Evolutionary conservation across 2,797 vertebrate genomes (phyloP).

Genomic region (Eulemur albifrons): DNA sequence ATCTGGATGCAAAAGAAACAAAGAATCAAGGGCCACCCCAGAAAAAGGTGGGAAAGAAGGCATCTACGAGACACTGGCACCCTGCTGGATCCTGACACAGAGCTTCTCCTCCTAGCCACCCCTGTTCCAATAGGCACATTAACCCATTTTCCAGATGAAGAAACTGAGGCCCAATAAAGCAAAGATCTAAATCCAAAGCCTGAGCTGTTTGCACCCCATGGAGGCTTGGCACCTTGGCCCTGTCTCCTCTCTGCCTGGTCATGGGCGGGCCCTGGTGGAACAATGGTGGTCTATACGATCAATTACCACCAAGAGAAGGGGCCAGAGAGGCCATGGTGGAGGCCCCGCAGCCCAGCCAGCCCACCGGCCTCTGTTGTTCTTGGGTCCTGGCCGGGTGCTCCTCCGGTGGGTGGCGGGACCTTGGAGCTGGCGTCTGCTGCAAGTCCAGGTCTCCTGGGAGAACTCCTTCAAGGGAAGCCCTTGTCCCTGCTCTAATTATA

Average conservation of each 20-base stretch:
- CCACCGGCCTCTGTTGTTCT: slow-evolving; percentile 65
- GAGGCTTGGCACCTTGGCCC: background rate
- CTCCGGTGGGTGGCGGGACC: slow-evolving; percentile 6
- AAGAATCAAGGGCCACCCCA: background rate
- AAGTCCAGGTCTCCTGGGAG: slow-evolving; percentile 80
- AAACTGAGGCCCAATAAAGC: background rate
- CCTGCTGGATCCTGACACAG: background rate
- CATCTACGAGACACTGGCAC: background rate
- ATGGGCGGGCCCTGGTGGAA: background rate
- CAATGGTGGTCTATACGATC: slow-evolving; percentile 36
- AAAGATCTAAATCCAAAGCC: slow-evolving; percentile 9
- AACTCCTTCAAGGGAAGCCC: slow-evolving; percentile 82
- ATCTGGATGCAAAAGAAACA: slow-evolving; percentile 10
- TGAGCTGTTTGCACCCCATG: background rate
- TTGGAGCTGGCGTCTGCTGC: slow-evolving; percentile 42
- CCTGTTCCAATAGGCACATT: background rate
- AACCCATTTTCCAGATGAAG: slow-evolving; percentile 6
- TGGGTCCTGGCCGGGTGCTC: slow-evolving; percentile 47
- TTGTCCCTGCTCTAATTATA: slow-evolving; percentile 83
- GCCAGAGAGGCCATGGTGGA: background rate
- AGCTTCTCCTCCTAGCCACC: background rate
- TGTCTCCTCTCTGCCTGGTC: background rate
- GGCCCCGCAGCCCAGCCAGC: slow-evolving; percentile 31
- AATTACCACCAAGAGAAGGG: background rate
- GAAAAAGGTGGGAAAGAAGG: background rate